phyloP scores from a whole-genome alignment of 2,797 vertebrate species.

The Thunnus albacares region DNA sequence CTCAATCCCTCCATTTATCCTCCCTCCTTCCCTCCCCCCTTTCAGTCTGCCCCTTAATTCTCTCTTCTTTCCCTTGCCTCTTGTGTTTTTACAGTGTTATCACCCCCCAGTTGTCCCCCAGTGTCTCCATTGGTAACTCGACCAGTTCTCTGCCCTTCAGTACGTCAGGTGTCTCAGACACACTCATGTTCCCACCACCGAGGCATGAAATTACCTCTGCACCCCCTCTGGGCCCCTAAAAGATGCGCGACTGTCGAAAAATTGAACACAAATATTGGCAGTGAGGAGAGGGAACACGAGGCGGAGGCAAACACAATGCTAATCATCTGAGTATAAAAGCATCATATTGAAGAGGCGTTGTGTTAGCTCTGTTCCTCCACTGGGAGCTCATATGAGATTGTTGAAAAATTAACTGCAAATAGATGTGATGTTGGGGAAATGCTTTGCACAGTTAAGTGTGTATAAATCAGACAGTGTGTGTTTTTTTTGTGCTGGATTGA shows the following conservation, averaged over 20 bases:
- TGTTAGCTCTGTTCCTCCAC: not conserved
- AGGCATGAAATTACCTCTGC: constrained; percentile 76
- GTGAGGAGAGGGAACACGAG: not conserved
- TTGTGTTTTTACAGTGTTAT: constrained; percentile 40
- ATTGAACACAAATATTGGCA: constrained; percentile 49
- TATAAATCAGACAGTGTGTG: not conserved
- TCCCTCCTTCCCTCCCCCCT: not conserved
- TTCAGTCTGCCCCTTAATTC: not conserved
- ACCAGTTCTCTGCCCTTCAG: constrained; percentile 42
- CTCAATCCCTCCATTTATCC: constrained; percentile 4
- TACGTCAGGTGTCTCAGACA: constrained; percentile 32
- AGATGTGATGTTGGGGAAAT: not conserved
- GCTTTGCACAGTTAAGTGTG: not conserved
- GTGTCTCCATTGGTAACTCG: constrained; percentile 41
- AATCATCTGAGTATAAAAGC: constrained; percentile 32
- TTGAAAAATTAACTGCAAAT: not conserved
- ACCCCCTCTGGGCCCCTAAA: constrained; percentile 32
- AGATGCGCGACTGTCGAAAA: constrained; percentile 35
- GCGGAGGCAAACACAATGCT: constrained; percentile 13
- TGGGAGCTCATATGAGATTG: not conserved
- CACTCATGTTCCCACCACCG: constrained; percentile 58
- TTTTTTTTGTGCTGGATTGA: not conserved
- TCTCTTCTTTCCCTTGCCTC: constrained; percentile 13
- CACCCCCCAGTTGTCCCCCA: constrained; percentile 38
- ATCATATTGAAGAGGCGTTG: not conserved